A percentile compares a stretch with the other conserved stretches of the same genome.
These are phyloP conservation scores for Poeciliopsis gracilis DNA, from an alignment of 2,797 vertebrate species.

Conservation along the genomic window DNA sequence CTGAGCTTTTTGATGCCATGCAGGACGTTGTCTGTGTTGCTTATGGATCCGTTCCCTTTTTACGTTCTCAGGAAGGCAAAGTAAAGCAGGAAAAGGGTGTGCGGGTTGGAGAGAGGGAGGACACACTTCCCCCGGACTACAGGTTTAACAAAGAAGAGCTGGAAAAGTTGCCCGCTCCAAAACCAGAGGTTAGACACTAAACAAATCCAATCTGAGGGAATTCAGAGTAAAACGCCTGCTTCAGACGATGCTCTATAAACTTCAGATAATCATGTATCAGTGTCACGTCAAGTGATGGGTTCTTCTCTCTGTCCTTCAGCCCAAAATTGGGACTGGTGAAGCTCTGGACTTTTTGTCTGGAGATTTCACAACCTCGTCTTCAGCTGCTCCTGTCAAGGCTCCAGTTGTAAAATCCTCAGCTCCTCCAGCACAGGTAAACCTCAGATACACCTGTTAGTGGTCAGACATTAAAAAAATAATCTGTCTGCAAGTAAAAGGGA, in stretches of 20 bases:
- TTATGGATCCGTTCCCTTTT: background rate
- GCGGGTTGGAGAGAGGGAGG: constrained; percentile 75
- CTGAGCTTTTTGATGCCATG: background rate
- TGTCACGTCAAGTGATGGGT: background rate
- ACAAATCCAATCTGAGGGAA: background rate
- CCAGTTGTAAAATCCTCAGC: constrained; percentile 8
- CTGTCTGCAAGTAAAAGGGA: background rate
- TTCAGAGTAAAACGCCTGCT: no score
- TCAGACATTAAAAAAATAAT: background rate
- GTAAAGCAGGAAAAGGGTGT: constrained; percentile 67
- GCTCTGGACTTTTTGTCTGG: constrained; percentile 48
- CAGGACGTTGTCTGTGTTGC: background rate
- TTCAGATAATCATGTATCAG: background rate
- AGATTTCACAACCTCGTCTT: constrained; percentile 26
- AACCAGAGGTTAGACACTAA: constrained; percentile 70
- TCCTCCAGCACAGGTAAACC: constrained; percentile 27
- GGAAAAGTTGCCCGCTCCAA: constrained; percentile 68
- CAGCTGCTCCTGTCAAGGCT: constrained; percentile 37
- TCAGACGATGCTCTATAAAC: background rate
- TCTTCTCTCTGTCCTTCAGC: background rate
- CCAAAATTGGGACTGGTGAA: constrained; percentile 20
- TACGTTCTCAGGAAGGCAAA: constrained; percentile 63
- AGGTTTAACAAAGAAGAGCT: constrained; percentile 69
- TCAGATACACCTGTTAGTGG: background rate
- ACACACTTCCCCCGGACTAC: constrained; percentile 70